A percentile compares a stretch with the other conserved stretches of the same genome.
These are phyloP conservation scores for Pavo muticus DNA, from an alignment of 2,113 vertebrate species.

Conservation along the genomic window DNA sequence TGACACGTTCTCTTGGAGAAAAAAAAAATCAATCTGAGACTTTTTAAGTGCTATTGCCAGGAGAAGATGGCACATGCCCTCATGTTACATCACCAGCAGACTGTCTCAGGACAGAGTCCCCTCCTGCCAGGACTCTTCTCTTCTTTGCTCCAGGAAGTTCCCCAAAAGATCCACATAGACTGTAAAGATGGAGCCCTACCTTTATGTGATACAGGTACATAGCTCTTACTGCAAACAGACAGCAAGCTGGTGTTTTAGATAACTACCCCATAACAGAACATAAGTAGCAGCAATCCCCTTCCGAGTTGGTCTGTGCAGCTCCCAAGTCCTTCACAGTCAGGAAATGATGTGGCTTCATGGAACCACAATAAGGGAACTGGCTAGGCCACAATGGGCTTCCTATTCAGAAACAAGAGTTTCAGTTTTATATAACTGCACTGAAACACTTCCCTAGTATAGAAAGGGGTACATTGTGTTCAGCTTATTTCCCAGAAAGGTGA, in stretches of 20 bases:
- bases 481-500: neutral
- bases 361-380: rapidly evolving
- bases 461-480: neutral
- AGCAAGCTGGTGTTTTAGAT: neutral
- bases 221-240: rapidly evolving
- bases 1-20: neutral
- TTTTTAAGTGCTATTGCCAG: neutral
- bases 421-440: neutral
- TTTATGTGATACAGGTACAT: neutral
- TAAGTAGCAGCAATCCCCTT: rapidly evolving
- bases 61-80: neutral
- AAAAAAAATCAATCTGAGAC: neutral
- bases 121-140: neutral
- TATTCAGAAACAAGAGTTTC: neutral
- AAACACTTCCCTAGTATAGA: neutral
- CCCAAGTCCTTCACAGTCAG: neutral
- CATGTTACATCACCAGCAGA: neutral
- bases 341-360: neutral
- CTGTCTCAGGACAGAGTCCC: neutral
- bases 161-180: neutral
- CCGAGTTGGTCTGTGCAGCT: neutral
- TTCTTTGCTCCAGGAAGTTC: neutral
- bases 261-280: rapidly evolving
- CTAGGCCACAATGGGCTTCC: neutral
- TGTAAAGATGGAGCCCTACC: neutral